Percentiles rank a stretch among this genome's conserved stretches.
Conservation (phyloP, 2,797 vertebrate species). For the Lagodon rhomboides region DNA sequence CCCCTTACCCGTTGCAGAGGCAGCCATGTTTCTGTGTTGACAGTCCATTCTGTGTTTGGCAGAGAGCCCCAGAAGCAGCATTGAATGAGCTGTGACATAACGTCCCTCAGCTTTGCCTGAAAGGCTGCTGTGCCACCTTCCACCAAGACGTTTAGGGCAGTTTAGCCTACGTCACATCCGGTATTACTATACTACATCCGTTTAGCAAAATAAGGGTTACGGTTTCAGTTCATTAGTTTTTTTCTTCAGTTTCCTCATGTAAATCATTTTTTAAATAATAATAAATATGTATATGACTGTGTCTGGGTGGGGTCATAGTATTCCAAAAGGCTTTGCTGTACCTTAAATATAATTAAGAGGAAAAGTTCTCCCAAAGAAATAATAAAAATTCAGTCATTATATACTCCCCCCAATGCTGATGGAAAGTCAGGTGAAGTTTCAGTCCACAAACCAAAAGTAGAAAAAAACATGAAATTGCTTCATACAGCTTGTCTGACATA, state of each 20-base stretch:
- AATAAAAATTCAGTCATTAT: too few relatives aligned
- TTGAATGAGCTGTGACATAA: background rate
- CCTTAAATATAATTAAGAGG: background rate
- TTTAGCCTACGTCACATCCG: conserved; percentile 28
- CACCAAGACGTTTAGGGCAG: background rate
- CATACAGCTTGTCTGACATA: too few relatives aligned
- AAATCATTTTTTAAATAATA: background rate
- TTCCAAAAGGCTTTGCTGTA: background rate
- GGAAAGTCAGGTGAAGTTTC: too few relatives aligned
- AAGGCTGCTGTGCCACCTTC: conserved; percentile 34
- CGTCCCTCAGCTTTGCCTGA: conserved; percentile 54
- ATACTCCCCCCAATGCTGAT: too few relatives aligned
- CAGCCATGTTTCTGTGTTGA: conserved; percentile 83
- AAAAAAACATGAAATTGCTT: too few relatives aligned
- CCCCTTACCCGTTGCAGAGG: conserved; percentile 65
- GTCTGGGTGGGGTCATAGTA: background rate
- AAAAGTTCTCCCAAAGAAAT: too few relatives aligned
- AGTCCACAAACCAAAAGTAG: too few relatives aligned
- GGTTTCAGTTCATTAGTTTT: too few relatives aligned
- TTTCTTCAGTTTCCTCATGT: background rate
- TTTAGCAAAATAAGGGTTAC: conserved; percentile 32
- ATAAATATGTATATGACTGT: background rate
- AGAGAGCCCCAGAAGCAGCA: conserved; percentile 28
- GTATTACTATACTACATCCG: background rate
- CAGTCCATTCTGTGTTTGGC: conserved; percentile 51